phyloP scores from a whole-genome alignment of 2,797 vertebrate species.

The Uromys caudimaculatus region DNA sequence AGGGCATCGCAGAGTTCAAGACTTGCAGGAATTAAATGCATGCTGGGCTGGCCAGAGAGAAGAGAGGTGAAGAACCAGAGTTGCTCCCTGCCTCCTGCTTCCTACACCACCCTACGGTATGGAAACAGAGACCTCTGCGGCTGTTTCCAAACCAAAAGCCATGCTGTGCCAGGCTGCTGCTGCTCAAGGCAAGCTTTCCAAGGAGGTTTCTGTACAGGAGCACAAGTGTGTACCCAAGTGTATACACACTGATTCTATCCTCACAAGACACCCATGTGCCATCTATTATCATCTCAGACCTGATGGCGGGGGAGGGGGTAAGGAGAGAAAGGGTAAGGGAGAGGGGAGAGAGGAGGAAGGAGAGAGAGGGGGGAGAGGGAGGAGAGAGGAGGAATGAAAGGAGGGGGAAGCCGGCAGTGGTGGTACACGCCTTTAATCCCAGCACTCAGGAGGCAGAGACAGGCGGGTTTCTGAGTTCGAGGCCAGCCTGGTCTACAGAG shows the following conservation, averaged over 20 bases:
- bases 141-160: not conserved
- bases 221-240: not conserved
- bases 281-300: not conserved
- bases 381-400: too few species aligned
- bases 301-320: not conserved
- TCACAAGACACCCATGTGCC: not conserved
- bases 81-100: not conserved
- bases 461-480: too few species aligned
- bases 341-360: not conserved
- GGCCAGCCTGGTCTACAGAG: too few species aligned
- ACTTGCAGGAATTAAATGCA: not conserved
- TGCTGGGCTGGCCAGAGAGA: not conserved
- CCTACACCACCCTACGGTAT: not conserved
- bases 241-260: not conserved
- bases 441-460: too few species aligned
- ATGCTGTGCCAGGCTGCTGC: not conserved
- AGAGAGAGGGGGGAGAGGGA: not conserved
- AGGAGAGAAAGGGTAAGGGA: not conserved
- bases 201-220: not conserved
- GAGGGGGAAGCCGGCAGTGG: too few species aligned
- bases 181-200: not conserved
- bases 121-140: not conserved
- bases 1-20: not conserved
- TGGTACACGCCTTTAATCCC: too few species aligned
- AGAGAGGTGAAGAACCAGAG: not conserved